Base-by-base conservation (phyloP, 2,888 invertebrate genomes). In the Pomacea canaliculata region DNA sequence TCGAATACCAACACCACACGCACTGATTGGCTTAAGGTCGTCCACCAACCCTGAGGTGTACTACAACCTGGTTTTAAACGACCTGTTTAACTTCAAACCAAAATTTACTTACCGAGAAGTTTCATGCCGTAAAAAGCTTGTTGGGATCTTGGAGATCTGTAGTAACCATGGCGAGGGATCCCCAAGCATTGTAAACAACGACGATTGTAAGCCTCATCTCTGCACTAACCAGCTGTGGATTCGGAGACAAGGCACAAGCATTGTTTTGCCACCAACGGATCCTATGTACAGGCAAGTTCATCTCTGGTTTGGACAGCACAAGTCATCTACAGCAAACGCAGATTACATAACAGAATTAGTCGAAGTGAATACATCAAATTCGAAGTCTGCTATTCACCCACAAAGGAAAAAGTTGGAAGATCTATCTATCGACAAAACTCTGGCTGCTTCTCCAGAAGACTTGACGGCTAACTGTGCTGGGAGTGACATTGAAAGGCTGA, bases 191-290 rank as follows among this genome's bases (percentile, higher is more conserved):
- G 80, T 79, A 7, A 78, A 56, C 71, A 68, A 60, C 23, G 70
- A 62, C 23, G 66, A 71, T 19, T 48, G 27, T 16, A 51, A 16
- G 2, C 71, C 62, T 12, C 10, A 49, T 48, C 59, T 81, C 19
- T 49, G 27, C 13, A 67, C 49, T 60, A 73, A 73, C 16, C 77
- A 82, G 63, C 46, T 82, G 59, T 82, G 82, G 82, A 71, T 70
- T 37, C 59, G 81, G 37, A 73, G 65, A 37, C 71, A 71, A 19
- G 69, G 59, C 10, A 65, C 59, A 51, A 79, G 76, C 68, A 68
- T n/a, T 37, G 62, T 79, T 9, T 76, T 79, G 69, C 67, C 59
- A 19, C 74, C 73, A 46, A 46, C 59, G 5, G 79, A 81, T 46
- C 71, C 70, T 12, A 51, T 68, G 9, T 71, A 71, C 18, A 73